Base-by-base conservation (phyloP, 2,113 vertebrate species). In the Xiphophorus hellerii region DNA sequence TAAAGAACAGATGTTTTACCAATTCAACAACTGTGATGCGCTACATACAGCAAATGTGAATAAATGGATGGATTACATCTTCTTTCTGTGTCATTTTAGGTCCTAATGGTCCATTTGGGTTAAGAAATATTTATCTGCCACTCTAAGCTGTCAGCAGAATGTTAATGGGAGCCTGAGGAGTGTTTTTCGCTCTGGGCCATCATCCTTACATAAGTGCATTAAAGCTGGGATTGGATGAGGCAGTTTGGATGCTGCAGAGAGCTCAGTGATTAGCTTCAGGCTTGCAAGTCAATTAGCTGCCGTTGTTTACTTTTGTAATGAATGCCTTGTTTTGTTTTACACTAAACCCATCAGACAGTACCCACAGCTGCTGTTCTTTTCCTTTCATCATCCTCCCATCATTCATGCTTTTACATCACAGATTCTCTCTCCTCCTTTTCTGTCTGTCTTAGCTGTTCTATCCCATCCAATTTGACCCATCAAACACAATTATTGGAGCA, bases 301-400 rank as follows among this genome's bases (percentile, higher is more conserved):
- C 54, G 83, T 87, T 89, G 77, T 90, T 81, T 79, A 69, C 76
- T 66, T 80, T 72, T 64, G 71, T 66, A 69, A 30, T 69, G 80
- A 77, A 73, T 62, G 76, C 74, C 65, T 73, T 76, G 70, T 51
- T 79, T 88, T 89, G 85, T 91, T 89, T 84, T 75, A 80, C 68
- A 25, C 42, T 44, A 54, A 68, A 76, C 63, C 73, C 66, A 73
- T 25, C 42, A 78, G 71, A 82, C 48, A 76, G 20, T 17, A 78
- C 31, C 71, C 27, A 63, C 31, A 83, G 71, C 76, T 73, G 78
- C 80, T 87, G 82, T 71, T 89, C 73, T 80, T 69, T 82, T 77
- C 64, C 65, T 31, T 71, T 25, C 25, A 62, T 15, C 64, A 68
- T 31, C 48, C 25, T 28, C 51, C 65, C 33, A 48, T 78, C 33